These are phyloP conservation scores for Adelges cooleyi DNA, from an alignment of 1,140 invertebrate species.

Conservation along the genomic window DNA sequence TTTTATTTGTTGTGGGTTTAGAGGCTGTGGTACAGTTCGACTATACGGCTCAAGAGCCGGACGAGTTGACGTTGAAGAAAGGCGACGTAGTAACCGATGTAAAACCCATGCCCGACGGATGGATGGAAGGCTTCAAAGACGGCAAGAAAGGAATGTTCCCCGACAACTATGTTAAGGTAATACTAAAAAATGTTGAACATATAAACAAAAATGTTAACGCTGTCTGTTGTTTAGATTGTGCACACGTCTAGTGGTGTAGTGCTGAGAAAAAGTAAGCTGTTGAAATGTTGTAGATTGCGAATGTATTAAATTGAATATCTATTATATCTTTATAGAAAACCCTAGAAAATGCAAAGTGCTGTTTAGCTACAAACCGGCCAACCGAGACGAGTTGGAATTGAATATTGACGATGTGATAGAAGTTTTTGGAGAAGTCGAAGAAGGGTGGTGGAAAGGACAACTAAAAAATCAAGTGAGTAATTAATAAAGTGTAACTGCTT, in stretches of 20 bases:
- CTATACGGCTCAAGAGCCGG: conserved; percentile 64
- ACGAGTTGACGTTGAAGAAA: conserved; percentile 74
- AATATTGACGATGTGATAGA: conserved; percentile 76
- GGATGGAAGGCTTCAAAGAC: conserved; percentile 82
- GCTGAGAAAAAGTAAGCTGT: conserved; percentile 17
- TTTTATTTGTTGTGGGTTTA: too few species aligned
- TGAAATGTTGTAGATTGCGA: background rate
- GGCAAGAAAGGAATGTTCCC: conserved; percentile 92
- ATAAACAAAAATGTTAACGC: too few species aligned
- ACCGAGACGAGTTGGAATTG: conserved; percentile 80
- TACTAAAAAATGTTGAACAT: background rate
- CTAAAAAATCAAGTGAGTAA: conserved; percentile 47
- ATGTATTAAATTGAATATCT: background rate
- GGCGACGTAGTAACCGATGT: conserved; percentile 81
- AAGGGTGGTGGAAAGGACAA: conserved; percentile 75
- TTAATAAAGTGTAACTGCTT: too few species aligned
- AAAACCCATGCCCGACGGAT: conserved; percentile 74
- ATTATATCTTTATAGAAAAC: background rate
- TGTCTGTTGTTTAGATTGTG: background rate
- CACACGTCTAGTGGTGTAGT: background rate
- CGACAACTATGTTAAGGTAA: conserved; percentile 84
- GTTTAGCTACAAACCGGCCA: conserved; percentile 81
- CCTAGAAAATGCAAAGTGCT: conserved; percentile 63
- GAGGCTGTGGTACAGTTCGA: conserved; percentile 70
- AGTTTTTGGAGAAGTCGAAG: conserved; percentile 69